Evolutionary conservation across 2,888 invertebrate genomes (phyloP).

Genomic region (Prosopocoilus inquinatus): DNA sequence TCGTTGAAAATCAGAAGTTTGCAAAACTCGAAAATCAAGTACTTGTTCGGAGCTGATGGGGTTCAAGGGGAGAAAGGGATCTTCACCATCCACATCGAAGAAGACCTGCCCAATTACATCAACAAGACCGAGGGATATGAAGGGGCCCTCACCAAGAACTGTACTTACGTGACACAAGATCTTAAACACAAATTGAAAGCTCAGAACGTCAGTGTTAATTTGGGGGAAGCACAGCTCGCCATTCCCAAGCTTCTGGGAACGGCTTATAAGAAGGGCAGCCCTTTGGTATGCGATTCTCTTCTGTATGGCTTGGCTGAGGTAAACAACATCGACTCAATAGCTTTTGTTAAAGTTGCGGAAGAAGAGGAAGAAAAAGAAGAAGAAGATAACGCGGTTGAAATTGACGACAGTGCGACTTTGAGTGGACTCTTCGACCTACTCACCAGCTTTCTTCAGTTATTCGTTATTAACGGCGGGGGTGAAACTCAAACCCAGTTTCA

Average conservation of each 20-base stretch:
- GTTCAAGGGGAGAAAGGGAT: neutral
- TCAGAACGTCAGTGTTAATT: slow-evolving; percentile 3
- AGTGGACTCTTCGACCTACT: no score
- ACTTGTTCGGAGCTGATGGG: neutral
- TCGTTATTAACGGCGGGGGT: no score
- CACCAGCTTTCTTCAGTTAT: no score
- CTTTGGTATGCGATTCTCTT: slow-evolving; percentile 14
- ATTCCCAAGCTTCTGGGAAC: slow-evolving; percentile 12
- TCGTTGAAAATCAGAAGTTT: slow-evolving; percentile 9
- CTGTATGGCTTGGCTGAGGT: slow-evolving; percentile 15
- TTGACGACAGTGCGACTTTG: no score
- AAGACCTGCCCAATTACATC: slow-evolving; percentile 7
- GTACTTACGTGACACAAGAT: slow-evolving; percentile 14
- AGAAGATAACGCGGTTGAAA: no score
- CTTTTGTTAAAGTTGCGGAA: slow-evolving; percentile 4
- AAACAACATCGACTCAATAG: slow-evolving; percentile 8
- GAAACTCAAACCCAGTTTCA: no score
- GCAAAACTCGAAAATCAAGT: slow-evolving; percentile 8
- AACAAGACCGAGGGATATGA: slow-evolving; percentile 3
- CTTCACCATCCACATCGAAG: slow-evolving; percentile 2
- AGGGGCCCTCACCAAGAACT: slow-evolving; percentile 8
- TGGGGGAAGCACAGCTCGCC: slow-evolving; percentile 4
- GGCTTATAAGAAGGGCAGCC: slow-evolving; percentile 19
- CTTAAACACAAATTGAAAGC: slow-evolving; percentile 3
- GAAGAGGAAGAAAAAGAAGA: no score